Conservation (phyloP, 1,140 invertebrate species). For the Tetragnatha versicolor region DNA sequence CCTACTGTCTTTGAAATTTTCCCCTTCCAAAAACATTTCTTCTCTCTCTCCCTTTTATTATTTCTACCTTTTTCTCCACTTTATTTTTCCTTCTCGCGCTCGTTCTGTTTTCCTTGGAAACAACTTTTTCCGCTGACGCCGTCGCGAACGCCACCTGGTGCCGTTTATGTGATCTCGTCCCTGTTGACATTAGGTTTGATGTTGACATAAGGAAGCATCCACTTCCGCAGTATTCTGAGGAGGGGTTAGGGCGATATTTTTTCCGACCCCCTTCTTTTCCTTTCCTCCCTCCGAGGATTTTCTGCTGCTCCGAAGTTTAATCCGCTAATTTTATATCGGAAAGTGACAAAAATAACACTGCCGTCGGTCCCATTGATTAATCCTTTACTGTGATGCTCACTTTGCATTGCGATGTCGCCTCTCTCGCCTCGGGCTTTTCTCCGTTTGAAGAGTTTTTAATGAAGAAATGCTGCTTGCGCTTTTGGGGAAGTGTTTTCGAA, state of each 20-base stretch:
- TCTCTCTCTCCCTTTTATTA: not conserved
- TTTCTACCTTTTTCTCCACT: not conserved
- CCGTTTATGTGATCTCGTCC: slow-evolving; percentile 32
- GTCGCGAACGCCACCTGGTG: slow-evolving; percentile 32
- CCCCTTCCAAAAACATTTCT: slow-evolving; percentile 35
- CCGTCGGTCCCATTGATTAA: slow-evolving; percentile 1
- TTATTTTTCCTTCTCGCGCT: not conserved
- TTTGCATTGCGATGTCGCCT: slow-evolving; percentile 10
- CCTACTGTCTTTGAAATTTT: slow-evolving; percentile 50
- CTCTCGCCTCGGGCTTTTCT: too few relatives aligned
- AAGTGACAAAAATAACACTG: not conserved
- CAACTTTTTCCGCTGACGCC: slow-evolving; percentile 30
- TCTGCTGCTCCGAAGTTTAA: slow-evolving; percentile 6
- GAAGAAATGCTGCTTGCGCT: too few relatives aligned
- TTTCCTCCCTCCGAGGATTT: not conserved
- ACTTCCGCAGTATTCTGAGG: slow-evolving; percentile 11
- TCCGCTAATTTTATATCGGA: slow-evolving; percentile 13
- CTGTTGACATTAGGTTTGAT: slow-evolving; percentile 51
- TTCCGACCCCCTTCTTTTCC: not conserved
- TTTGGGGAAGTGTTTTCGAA: too few relatives aligned
- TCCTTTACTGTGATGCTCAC: not conserved
- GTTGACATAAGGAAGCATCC: slow-evolving; percentile 47
- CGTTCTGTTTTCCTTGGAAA: slow-evolving; percentile 33
- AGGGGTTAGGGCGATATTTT: slow-evolving; percentile 1
- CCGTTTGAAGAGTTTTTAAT: too few relatives aligned